A percentile compares a stretch with the other conserved stretches of the same genome.
Conservation (phyloP, 2,888 invertebrate genomes). For the Habroteleia sp. region DNA sequence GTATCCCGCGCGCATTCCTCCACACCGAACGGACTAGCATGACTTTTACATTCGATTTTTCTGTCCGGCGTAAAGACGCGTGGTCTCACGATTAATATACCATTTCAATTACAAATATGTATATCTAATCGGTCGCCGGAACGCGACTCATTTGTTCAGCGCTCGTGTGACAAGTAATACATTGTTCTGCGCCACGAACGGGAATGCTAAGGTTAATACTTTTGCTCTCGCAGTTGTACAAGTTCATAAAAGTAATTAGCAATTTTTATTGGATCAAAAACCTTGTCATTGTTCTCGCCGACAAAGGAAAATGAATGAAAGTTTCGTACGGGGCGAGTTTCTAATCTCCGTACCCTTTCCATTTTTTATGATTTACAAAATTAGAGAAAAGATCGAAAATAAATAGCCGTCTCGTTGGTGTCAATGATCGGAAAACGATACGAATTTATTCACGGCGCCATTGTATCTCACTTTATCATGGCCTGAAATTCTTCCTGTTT, state of each 20-base stretch:
- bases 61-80: slow-evolving; percentile 7
- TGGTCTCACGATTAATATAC: slow-evolving; percentile 45
- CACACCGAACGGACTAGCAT: not conserved
- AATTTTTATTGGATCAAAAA: slow-evolving; percentile 11
- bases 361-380: too few species aligned
- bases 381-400: too few species aligned
- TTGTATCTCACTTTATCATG: too few species aligned
- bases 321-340: too few species aligned
- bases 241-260: slow-evolving; percentile 9
- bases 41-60: slow-evolving; percentile 49
- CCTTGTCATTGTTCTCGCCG: not conserved
- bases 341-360: too few species aligned
- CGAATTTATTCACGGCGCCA: too few species aligned
- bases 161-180: slow-evolving; percentile 18
- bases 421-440: too few species aligned
- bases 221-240: slow-evolving; percentile 7
- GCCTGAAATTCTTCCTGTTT: too few species aligned
- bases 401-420: too few species aligned
- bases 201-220: slow-evolving; percentile 24
- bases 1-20: slow-evolving; percentile 7
- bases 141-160: slow-evolving; percentile 21
- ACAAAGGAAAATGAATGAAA: too few species aligned
- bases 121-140: slow-evolving; percentile 38
- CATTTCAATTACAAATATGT: slow-evolving; percentile 28
- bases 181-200: slow-evolving; percentile 22